These are phyloP conservation scores for Geotrypetes seraphini DNA, from an alignment of 2,797 vertebrate genomes.

Conservation along the genomic window DNA sequence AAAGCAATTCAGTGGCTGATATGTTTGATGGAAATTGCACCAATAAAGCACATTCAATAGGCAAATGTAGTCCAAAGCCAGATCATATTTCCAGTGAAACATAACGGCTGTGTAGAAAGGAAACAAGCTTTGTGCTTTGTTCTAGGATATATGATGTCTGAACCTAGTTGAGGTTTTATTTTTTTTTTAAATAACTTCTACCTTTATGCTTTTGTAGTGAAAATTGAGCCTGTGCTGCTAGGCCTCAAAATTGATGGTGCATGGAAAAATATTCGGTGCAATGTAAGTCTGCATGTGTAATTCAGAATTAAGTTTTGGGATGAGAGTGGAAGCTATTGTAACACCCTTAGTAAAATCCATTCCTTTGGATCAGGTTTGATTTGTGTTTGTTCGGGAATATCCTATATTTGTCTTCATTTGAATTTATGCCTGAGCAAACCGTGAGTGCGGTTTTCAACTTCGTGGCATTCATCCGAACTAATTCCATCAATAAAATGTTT, in stretches of 20 bases:
- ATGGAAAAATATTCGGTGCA: slow-evolving; percentile 27
- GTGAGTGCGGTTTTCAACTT: background rate
- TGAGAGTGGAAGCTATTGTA: slow-evolving; percentile 3
- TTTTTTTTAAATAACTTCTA: slow-evolving; percentile 23
- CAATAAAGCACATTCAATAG: too few species aligned
- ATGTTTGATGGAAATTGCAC: too few species aligned
- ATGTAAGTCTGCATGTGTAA: slow-evolving; percentile 13
- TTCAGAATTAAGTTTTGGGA: slow-evolving; percentile 17
- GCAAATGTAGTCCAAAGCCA: too few species aligned
- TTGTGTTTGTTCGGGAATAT: background rate
- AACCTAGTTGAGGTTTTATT: slow-evolving; percentile 26
- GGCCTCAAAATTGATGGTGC: slow-evolving; percentile 33
- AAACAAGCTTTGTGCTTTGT: slow-evolving; percentile 25
- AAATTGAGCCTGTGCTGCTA: slow-evolving; percentile 41
- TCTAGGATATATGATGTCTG: slow-evolving; percentile 24
- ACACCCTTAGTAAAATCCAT: background rate
- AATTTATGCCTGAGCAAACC: background rate
- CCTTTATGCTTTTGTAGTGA: slow-evolving; percentile 30
- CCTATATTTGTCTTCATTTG: background rate
- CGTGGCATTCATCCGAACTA: background rate
- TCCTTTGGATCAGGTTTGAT: slow-evolving; percentile 2
- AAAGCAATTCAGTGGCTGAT: too few species aligned
- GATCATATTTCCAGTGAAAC: too few species aligned
- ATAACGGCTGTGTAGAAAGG: too few species aligned
- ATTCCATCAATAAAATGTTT: background rate